Percentiles rank a stretch among this genome's conserved stretches.
Evolutionary conservation across 2,113 vertebrate genomes (phyloP).

Genomic region (Trichechus manatus): DNA sequence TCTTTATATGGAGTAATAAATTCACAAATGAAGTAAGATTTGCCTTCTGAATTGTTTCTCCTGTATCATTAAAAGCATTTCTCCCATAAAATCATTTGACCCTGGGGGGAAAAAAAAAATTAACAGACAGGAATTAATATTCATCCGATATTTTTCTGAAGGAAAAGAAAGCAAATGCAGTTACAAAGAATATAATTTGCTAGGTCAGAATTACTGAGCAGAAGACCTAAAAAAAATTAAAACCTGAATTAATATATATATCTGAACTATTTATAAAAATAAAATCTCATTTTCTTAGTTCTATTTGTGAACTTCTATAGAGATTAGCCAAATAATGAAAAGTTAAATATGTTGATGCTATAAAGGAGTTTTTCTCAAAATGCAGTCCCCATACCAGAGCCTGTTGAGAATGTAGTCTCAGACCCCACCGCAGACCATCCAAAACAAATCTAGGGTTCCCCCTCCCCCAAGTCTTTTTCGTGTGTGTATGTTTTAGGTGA

Average conservation of each 20-base stretch:
- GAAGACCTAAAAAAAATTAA: not conserved
- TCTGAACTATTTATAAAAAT: not conserved
- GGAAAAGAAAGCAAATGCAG: not conserved
- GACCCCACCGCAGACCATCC: not conserved
- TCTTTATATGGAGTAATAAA: slow-evolving; percentile 30
- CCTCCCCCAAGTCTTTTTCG: too few relatives aligned
- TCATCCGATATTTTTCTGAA: not conserved
- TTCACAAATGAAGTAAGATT: not conserved
- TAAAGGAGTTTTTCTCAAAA: not conserved
- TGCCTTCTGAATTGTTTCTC: slow-evolving; percentile 13
- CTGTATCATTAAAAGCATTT: not conserved
- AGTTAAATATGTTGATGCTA: not conserved
- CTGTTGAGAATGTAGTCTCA: not conserved
- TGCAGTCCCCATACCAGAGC: not conserved
- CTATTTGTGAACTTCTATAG: not conserved
- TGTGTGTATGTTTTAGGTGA: too few relatives aligned
- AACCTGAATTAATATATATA: not conserved
- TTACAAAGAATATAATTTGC: slow-evolving; percentile 5
- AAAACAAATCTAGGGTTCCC: not conserved
- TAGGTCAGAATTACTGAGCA: not conserved
- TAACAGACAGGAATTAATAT: not conserved
- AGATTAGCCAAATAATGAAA: not conserved
- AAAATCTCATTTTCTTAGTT: not conserved
- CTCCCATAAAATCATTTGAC: not conserved
- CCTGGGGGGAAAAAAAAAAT: not conserved